Conservation (phyloP, 2,888 invertebrate genomes). For the Ormia ochracea region DNA sequence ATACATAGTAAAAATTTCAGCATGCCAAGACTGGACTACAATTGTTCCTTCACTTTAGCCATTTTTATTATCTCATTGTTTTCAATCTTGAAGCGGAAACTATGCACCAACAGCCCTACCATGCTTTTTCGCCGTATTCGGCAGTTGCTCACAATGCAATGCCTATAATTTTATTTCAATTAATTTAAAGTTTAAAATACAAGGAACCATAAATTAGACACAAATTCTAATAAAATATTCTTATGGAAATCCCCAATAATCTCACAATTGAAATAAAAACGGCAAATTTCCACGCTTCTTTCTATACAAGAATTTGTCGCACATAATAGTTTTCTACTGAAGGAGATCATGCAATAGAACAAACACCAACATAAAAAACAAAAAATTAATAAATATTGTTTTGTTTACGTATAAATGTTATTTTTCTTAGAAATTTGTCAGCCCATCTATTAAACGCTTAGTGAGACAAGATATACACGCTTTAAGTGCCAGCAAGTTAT, state of each 20-base stretch:
- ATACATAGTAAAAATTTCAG: too few relatives aligned
- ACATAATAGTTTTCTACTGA: not conserved
- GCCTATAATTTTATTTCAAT: too few relatives aligned
- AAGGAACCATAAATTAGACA: too few relatives aligned
- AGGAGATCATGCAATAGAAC: not conserved
- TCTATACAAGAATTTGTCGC: not conserved
- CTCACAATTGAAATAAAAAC: not conserved
- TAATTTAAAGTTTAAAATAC: too few relatives aligned
- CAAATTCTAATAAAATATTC: too few relatives aligned
- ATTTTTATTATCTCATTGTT: too few relatives aligned
- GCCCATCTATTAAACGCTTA: conserved; percentile 24
- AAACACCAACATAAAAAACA: conserved; percentile 15
- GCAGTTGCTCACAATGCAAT: too few relatives aligned
- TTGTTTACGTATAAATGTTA: not conserved
- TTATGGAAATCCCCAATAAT: conserved; percentile 11
- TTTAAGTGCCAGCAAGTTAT: conserved; percentile 51
- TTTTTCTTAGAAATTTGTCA: conserved; percentile 37
- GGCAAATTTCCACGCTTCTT: not conserved
- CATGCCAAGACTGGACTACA: too few relatives aligned
- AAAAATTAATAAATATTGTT: conserved; percentile 22
- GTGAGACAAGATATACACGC: conserved; percentile 34
- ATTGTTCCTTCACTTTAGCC: too few relatives aligned
- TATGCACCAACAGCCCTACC: too few relatives aligned
- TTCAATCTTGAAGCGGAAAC: too few relatives aligned
- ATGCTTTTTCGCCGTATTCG: too few relatives aligned